Percentiles rank a stretch among this genome's conserved stretches.
Conservation (phyloP, 2,797 vertebrate species). For the Microctenopoma lineatum region DNA sequence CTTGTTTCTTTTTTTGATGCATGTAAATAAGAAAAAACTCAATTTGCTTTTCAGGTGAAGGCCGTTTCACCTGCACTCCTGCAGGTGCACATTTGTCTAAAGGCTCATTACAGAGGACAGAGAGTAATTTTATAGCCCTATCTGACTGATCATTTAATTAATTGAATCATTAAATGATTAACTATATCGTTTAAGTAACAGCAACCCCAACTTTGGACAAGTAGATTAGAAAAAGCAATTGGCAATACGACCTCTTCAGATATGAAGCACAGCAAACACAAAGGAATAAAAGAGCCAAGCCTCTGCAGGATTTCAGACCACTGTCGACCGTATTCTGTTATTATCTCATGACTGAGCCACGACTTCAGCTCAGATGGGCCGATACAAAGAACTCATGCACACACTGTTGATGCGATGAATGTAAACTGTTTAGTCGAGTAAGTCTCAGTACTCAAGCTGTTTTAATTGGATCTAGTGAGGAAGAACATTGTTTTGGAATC, state of each 20-base stretch:
- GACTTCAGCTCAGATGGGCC: not conserved
- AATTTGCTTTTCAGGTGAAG: constrained; percentile 4
- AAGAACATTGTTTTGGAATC: constrained; percentile 28
- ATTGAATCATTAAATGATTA: constrained; percentile 30
- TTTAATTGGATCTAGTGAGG: constrained; percentile 18
- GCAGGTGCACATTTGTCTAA: not conserved
- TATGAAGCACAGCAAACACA: too few relatives aligned
- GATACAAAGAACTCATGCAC: not conserved
- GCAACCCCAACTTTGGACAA: not conserved
- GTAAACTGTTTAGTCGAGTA: not conserved
- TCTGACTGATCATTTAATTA: not conserved
- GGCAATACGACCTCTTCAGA: not conserved
- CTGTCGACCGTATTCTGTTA: not conserved
- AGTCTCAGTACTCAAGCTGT: constrained; percentile 1
- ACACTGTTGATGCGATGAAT: not conserved
- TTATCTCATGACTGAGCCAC: not conserved
- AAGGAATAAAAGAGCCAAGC: not conserved
- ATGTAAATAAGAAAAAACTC: not conserved
- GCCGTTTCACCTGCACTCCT: not conserved
- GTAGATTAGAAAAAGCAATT: not conserved
- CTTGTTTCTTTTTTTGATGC: constrained; percentile 12
- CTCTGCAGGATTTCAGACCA: not conserved
- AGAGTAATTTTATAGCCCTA: constrained; percentile 18
- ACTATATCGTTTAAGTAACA: not conserved
- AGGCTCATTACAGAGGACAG: not conserved